Percentiles rank a stretch among this genome's conserved stretches.
These are phyloP conservation scores for Porites cylindrica DNA, from an alignment of 92 coral and sea anemone genomes.

Conservation along the genomic window DNA sequence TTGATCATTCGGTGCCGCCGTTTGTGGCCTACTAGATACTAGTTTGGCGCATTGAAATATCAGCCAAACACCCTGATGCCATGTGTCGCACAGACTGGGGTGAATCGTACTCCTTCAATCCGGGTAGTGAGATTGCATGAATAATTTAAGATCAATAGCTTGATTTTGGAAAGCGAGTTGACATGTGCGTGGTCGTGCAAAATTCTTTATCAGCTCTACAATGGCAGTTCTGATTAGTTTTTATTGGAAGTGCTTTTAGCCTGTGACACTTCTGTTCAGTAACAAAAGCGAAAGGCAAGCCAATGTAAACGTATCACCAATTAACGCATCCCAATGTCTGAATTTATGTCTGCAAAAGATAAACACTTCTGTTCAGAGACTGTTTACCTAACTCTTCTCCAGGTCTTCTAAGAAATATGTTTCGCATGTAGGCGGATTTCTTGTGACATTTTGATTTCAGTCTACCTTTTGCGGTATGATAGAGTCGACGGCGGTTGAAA, in stretches of 20 bases:
- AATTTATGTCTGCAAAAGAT: conserved; percentile 20
- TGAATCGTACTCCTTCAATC: too few relatives aligned
- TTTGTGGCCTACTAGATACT: too few relatives aligned
- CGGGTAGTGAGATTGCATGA: not conserved
- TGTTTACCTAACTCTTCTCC: conserved; percentile 17
- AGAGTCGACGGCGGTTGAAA: not conserved
- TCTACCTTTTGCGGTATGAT: not conserved
- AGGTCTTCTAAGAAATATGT: not conserved
- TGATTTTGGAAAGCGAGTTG: not conserved
- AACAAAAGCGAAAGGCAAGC: conserved; percentile 8
- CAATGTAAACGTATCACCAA: conserved; percentile 6
- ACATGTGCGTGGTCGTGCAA: not conserved
- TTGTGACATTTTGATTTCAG: conserved; percentile 1
- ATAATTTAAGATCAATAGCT: not conserved
- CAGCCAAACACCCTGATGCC: too few relatives aligned
- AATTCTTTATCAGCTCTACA: not conserved
- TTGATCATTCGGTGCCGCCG: too few relatives aligned
- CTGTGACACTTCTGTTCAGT: not conserved
- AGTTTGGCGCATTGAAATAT: too few relatives aligned
- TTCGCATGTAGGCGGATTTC: not conserved
- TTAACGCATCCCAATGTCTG: conserved; percentile 13
- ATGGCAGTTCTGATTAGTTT: conserved; percentile 16
- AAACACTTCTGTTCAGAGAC: not conserved
- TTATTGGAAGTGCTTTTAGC: conserved; percentile 2
- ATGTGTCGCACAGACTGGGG: too few relatives aligned